Conservation (phyloP, 2,888 invertebrate species). For the Microctonus brassicae region DNA sequence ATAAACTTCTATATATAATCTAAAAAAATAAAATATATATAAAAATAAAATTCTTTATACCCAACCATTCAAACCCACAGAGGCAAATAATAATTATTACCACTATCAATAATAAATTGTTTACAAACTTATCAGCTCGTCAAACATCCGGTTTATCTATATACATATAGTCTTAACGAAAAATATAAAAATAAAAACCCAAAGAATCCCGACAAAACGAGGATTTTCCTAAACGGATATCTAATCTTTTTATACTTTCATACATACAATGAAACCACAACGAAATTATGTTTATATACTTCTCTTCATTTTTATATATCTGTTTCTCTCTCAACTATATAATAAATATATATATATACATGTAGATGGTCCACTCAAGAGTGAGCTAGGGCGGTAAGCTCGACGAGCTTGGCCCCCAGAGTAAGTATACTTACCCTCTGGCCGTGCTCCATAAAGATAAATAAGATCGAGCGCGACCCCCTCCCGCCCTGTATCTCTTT, state of each 20-base stretch:
- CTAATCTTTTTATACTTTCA: constrained; percentile 58
- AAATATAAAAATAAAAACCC: constrained; percentile 10
- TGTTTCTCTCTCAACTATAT: not conserved
- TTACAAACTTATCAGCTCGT: not conserved
- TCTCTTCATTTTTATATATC: not conserved
- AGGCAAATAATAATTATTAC: constrained; percentile 26
- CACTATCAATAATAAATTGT: constrained; percentile 12
- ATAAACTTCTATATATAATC: too few relatives aligned
- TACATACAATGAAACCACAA: constrained; percentile 61
- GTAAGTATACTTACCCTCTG: constrained; percentile 69
- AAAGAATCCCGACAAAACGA: constrained; percentile 37
- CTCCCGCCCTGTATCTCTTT: constrained; percentile 20
- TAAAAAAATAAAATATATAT: too few relatives aligned
- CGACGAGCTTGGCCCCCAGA: constrained; percentile 46
- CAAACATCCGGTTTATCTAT: too few relatives aligned
- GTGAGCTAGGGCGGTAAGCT: constrained; percentile 21
- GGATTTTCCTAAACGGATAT: constrained; percentile 60
- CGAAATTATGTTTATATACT: constrained; percentile 35
- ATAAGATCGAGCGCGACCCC: constrained; percentile 59
- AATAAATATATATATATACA: not conserved
- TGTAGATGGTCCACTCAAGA: constrained; percentile 23
- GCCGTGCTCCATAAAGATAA: constrained; percentile 69
- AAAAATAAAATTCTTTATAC: not conserved
- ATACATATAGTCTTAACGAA: too few relatives aligned
- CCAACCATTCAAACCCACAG: too few relatives aligned